Evolutionary conservation across 1,140 invertebrate genomes (phyloP).

Genomic region (Paraescarpia echinospica): DNA sequence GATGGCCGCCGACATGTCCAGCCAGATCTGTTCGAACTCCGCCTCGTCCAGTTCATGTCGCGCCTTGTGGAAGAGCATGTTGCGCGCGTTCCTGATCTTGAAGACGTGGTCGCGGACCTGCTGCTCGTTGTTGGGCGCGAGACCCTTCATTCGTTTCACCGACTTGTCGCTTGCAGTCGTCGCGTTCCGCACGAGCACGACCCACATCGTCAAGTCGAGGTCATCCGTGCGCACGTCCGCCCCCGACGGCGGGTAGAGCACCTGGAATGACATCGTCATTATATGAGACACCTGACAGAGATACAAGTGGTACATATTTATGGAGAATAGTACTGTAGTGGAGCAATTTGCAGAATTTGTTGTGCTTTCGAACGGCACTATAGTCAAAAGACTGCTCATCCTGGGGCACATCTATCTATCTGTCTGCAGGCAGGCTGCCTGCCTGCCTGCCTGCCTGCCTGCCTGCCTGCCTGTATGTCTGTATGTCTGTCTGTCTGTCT

Average conservation of each 20-base stretch:
- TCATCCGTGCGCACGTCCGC: not conserved
- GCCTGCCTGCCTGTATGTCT: constrained; percentile 12
- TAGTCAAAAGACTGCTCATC: no score
- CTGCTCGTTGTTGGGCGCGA: not conserved
- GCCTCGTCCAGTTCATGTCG: not conserved
- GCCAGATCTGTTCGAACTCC: not conserved
- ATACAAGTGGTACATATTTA: no score
- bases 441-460: constrained; percentile 10
- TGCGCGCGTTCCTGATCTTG: not conserved
- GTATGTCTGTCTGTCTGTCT: not conserved
- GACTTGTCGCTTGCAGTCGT: not conserved
- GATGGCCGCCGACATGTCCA: not conserved
- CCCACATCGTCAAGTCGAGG: not conserved
- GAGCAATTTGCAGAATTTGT: no score
- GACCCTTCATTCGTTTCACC: not conserved
- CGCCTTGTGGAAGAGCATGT: not conserved
- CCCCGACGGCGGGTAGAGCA: not conserved
- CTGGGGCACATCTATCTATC: no score
- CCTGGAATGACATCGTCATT: not conserved
- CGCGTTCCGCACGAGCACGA: not conserved
- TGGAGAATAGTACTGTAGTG: no score
- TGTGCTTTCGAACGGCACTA: no score
- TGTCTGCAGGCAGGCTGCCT: not conserved
- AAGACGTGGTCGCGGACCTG: not conserved
- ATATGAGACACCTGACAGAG: not conserved